These are phyloP conservation scores for Spinus pinus DNA, from an alignment of 2,797 vertebrate species.

Conservation along the genomic window DNA sequence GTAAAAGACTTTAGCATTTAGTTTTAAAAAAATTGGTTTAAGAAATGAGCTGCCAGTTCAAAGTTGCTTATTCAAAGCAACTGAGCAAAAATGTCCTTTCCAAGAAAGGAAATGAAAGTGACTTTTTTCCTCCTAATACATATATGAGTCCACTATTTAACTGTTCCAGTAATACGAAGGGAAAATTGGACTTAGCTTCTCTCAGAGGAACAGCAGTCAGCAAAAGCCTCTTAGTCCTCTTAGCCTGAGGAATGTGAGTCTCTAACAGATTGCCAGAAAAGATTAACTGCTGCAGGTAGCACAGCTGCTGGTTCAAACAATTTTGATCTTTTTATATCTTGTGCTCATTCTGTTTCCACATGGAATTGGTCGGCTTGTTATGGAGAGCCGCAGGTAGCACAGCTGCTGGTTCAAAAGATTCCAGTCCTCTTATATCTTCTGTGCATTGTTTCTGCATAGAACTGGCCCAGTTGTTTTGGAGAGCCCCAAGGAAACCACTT, in stretches of 20 bases:
- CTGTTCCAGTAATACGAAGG: conserved; percentile 3
- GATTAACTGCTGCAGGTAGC: conserved; percentile 75
- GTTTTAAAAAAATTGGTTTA: neutral
- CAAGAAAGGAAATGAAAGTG: neutral
- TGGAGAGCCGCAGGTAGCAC: conserved; percentile 61
- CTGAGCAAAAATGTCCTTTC: neutral
- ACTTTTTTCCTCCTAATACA: neutral
- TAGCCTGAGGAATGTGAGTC: conserved; percentile 66
- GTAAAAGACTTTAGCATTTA: neutral
- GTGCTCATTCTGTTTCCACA: conserved; percentile 60
- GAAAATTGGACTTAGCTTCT: conserved; percentile 44
- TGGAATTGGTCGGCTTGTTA: conserved; percentile 69
- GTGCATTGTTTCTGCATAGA: conserved; percentile 63
- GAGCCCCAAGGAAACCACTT: conserved; percentile 68
- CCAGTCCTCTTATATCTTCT: conserved; percentile 49
- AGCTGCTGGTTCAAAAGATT: conserved; percentile 70
- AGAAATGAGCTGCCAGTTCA: neutral
- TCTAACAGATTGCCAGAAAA: conserved; percentile 75
- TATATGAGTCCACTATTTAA: neutral
- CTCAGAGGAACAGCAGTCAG: conserved; percentile 70
- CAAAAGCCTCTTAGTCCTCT: conserved; percentile 64
- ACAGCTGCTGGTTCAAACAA: conserved; percentile 75
- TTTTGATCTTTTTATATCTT: conserved; percentile 76
- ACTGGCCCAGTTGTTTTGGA: conserved; percentile 67
- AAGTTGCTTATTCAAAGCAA: neutral